Conservation (phyloP, 2,113 vertebrate genomes). For the Merops nubicus region DNA sequence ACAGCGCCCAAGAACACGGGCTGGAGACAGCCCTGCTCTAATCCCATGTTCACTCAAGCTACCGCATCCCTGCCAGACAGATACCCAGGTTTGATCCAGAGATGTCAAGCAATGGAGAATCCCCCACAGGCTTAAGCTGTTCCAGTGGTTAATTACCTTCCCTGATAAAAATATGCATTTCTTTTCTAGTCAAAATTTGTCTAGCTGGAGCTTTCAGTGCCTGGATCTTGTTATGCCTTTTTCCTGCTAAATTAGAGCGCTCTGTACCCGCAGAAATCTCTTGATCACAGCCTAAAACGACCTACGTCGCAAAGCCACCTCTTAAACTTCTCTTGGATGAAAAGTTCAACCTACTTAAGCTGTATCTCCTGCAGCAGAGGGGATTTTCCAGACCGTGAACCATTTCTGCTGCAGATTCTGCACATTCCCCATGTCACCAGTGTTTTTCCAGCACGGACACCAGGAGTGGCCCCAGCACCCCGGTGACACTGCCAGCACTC, state of each 20-base stretch:
- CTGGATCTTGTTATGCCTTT: background rate
- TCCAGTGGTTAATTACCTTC: conserved; percentile 41
- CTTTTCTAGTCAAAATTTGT: background rate
- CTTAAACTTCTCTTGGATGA: conserved; percentile 40
- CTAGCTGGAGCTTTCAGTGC: background rate
- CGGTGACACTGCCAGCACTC: fast-evolving
- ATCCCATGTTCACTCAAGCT: background rate
- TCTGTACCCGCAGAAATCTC: conserved; percentile 12
- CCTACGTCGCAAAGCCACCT: background rate
- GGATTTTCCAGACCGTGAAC: background rate
- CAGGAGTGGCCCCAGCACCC: background rate
- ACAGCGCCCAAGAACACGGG: background rate
- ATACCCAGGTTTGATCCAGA: background rate
- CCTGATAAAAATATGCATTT: background rate
- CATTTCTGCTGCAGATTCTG: background rate
- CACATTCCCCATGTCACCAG: background rate
- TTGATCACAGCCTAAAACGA: conserved; percentile 32
- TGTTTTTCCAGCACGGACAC: background rate
- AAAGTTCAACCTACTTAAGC: conserved; percentile 47
- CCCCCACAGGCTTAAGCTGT: background rate
- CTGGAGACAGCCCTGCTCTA: fast-evolving
- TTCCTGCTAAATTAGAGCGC: background rate
- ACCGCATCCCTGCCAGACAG: background rate
- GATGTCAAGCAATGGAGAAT: conserved; percentile 5
- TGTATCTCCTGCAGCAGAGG: background rate